Evolutionary conservation across 2,797 vertebrate species (phyloP), one percentile per base, ranked within the genome.

Genomic region (Euthynnus affinis): DNA sequence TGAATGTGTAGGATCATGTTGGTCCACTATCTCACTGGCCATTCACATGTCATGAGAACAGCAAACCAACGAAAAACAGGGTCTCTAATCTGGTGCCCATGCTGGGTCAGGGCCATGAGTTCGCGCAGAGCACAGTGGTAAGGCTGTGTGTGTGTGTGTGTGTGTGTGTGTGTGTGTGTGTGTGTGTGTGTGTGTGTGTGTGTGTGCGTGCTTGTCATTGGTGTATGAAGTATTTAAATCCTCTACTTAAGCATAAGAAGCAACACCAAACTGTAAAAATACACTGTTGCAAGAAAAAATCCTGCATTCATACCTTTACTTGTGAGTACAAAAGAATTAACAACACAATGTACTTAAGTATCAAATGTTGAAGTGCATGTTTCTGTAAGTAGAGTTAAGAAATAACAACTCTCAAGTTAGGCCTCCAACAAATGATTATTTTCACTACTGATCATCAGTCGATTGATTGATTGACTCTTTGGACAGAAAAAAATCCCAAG

Each of bases 51-150:
- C 80, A 89, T 86, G 85, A 88, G 86, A 91, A 88, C 80, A 74
- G 81, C 82, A 87, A 88, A 71, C 61, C 85, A 65, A 73, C 3
- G 2, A 56, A 59, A 86, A 82, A 51, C 52, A 25, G 37, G n/a
- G 59, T 59, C 72, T 82, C 51, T 92, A 93, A 93, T 92, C 91
- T 84, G 88, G 89, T 88, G 86, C 65, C 76, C 90, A 91, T 86
- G 90, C 91, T 93, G 92, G 69, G 89, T 77, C 76, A 14, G 58
- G 80, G 75, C 87, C 73, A 89, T 52, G 40, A 66, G 84, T 88
- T 88, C 60, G 66, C 56, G 48, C 68, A 66, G 68, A 53, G 34
- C 64, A 49, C 60, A 18, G 55, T 17, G 48, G 48, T 52, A 12
- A 5, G 40, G 57, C 13, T 73, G 14, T 49, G 23, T 58, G 51